Evolutionary conservation across 2,888 invertebrate species (phyloP).

Genomic region (Auanema sp.): DNA sequence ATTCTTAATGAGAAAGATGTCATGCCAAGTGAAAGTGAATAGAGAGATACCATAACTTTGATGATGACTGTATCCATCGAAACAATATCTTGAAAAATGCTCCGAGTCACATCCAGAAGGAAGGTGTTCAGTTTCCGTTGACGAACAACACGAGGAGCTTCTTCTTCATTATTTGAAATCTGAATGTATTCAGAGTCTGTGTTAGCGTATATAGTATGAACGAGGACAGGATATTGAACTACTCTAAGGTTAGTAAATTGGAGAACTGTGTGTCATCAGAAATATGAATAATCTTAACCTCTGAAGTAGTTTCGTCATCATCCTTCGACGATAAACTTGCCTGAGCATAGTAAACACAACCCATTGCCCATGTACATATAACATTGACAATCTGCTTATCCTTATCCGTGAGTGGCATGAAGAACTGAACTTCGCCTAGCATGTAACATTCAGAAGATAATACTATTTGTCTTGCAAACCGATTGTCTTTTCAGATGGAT

Average conservation of each 20-base stretch:
- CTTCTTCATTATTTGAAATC: background rate
- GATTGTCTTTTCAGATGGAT: conserved; percentile 2
- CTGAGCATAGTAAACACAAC: conserved; percentile 51
- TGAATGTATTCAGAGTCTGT: background rate
- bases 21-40: background rate
- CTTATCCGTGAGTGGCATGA: conserved; percentile 29
- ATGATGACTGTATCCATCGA: conserved; percentile 81
- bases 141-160: conserved; percentile 33
- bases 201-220: background rate
- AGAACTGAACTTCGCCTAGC: conserved; percentile 56
- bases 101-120: conserved; percentile 78
- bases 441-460: background rate
- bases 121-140: conserved; percentile 69
- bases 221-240: background rate
- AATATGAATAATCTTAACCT: background rate
- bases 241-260: background rate
- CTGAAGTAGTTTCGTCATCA: background rate
- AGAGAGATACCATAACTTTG: conserved; percentile 73
- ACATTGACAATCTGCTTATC: conserved; percentile 49
- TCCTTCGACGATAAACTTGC: conserved; percentile 23
- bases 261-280: background rate
- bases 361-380: conserved; percentile 53
- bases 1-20: conserved; percentile 67
- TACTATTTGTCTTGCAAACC: conserved; percentile 2
- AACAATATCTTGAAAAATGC: conserved; percentile 85